Base-by-base conservation (phyloP, 2,113 vertebrate genomes). In the Atlantisia rogersi region DNA sequence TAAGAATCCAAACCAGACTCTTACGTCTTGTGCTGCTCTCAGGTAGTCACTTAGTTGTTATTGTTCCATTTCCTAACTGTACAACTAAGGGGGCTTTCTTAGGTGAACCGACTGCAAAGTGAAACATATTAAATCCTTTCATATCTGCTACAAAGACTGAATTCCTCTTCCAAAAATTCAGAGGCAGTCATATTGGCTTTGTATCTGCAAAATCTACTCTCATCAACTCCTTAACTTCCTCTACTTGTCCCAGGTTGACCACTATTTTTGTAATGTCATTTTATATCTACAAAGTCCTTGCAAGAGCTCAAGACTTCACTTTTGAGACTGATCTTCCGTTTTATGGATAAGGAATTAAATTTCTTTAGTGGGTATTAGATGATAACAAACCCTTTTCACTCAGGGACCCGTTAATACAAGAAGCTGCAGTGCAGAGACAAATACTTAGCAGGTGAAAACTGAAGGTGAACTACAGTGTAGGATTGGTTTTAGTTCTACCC, bases 311-410 rank as follows among this genome's bases (percentile, higher is more conserved):
- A 26, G 24, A 22, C 68, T 83, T 90, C 75, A 53, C 35, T 92
- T 93, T 56, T 86, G 59, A 95, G 82, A 85, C 42, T 55, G 70
- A 82, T 71, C 20, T 89, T 95, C 60, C 52, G 85, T 82, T 94
- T 96, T 85, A 58, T 82, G 75, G 74, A 62, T 85, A 89, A 83
- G 59, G 42, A 94, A 94, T 71, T 82, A 53, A 69, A 93, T 92
- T 76, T 89, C 68, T 76, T 76, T 40, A 65, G 67, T 39, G 67
- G 67, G 70, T 82, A 63, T 53, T 64, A 90, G 84, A 20, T 31
- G 70, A 92, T 96, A 90, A 86, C 46, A 92, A 95, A 88, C 19
- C 12, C 35, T 59, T 80, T 93, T 86, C 53, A 69, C 56, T 85
- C 76, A 80, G 56, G 35, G 44, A 92, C 74, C 92, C 84, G 50